phyloP scores from a whole-genome alignment of 2,113 vertebrate genomes.

The Laticauda colubrina region DNA sequence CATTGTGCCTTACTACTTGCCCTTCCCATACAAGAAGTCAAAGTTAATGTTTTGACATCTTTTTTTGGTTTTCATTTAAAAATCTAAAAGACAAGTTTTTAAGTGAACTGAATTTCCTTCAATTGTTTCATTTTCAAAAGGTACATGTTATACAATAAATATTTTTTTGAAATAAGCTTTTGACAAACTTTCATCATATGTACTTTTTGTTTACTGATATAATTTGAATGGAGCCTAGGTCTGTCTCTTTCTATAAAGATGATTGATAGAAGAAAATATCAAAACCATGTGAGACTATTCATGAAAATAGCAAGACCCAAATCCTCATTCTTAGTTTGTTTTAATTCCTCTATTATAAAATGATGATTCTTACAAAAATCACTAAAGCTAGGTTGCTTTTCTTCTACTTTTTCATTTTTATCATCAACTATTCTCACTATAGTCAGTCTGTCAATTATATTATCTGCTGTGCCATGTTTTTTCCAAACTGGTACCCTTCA shows the following conservation, averaged over 20 bases:
- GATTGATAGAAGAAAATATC: neutral
- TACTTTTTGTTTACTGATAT: neutral
- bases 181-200: neutral
- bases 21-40: neutral
- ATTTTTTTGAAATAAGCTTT: constrained; percentile 12
- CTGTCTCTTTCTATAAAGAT: neutral
- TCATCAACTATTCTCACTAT: neutral
- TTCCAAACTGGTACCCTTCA: neutral
- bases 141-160: neutral
- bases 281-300: neutral
- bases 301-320: neutral
- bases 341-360: constrained; percentile 10
- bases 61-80: neutral
- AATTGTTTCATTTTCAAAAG: neutral
- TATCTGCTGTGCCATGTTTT: neutral
- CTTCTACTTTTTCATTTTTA: neutral
- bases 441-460: neutral
- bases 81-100: neutral
- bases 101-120: constrained; percentile 1
- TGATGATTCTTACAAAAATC: neutral
- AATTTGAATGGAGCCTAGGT: neutral
- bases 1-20: neutral
- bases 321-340: neutral
- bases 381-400: neutral
- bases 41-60: neutral